Percentiles rank a stretch among this genome's conserved stretches.
Evolutionary conservation across 2,113 vertebrate species (phyloP).

Genomic region (Trogon melanurus): DNA sequence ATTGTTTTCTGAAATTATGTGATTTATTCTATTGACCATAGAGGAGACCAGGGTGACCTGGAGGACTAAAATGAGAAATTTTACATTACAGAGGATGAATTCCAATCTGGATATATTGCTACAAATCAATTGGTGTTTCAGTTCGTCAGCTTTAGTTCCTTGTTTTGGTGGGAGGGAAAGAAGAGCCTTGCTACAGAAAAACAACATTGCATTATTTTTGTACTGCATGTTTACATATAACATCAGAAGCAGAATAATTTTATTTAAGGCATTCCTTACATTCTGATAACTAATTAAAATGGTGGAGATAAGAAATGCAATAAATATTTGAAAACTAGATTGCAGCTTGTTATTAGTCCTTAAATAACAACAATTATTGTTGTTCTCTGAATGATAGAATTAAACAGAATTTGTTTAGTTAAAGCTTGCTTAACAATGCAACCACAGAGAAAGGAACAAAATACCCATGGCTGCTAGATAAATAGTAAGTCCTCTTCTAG

Average conservation of each 20-base stretch:
- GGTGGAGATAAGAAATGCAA: background rate
- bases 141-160: background rate
- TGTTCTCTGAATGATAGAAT: constrained; percentile 15
- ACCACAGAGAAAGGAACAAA: background rate
- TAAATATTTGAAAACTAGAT: constrained; percentile 30
- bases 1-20: background rate
- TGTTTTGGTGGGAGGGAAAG: background rate
- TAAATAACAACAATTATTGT: background rate
- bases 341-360: background rate
- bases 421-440: background rate
- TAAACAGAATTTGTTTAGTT: background rate
- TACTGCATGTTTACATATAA: background rate
- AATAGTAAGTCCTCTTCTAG: background rate
- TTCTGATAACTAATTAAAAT: background rate
- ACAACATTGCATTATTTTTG: background rate
- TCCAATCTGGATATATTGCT: background rate
- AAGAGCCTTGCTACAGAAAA: background rate
- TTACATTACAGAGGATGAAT: background rate
- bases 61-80: background rate
- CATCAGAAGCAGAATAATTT: background rate
- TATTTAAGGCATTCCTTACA: background rate
- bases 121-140: background rate
- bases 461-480: background rate
- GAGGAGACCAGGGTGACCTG: background rate
- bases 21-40: background rate